Conservation (phyloP, 2,888 invertebrate genomes). For the Protodeltote pygarga region DNA sequence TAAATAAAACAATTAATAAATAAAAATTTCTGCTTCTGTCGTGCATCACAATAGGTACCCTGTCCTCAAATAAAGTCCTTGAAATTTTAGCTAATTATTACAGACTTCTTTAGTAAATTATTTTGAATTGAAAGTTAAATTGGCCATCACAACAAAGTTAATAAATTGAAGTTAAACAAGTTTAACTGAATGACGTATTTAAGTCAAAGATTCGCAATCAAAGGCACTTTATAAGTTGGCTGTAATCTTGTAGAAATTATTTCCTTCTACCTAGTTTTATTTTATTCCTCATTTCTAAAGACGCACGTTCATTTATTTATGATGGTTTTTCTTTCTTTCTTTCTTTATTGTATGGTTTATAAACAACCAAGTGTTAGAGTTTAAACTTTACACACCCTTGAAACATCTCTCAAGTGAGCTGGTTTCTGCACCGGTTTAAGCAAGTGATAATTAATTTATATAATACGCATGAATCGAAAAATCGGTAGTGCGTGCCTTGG, state of each 20-base stretch:
- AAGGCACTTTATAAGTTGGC: conserved; percentile 31
- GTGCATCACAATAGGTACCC: too few relatives aligned
- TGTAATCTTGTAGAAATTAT: conserved; percentile 35
- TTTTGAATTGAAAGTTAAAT: conserved; percentile 47
- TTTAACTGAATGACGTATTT: conserved; percentile 42
- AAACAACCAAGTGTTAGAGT: too few relatives aligned
- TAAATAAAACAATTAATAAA: too few relatives aligned
- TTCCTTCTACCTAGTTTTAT: conserved; percentile 20
- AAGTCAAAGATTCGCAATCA: conserved; percentile 43
- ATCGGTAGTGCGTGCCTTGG: too few relatives aligned
- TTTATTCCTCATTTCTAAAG: conserved; percentile 12
- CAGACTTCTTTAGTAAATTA: conserved; percentile 27
- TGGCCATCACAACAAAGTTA: conserved; percentile 41
- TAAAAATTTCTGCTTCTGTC: too few relatives aligned
- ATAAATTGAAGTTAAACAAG: conserved; percentile 40
- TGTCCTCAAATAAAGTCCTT: conserved; percentile 8
- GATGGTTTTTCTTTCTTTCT: too few relatives aligned
- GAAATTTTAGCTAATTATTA: conserved; percentile 26
- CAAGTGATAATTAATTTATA: too few relatives aligned
- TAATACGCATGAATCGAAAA: too few relatives aligned
- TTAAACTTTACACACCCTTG: too few relatives aligned
- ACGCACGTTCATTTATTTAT: neutral
- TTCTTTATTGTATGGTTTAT: too few relatives aligned
- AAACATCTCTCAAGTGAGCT: too few relatives aligned
- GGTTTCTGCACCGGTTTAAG: too few relatives aligned